These are phyloP conservation scores for Microhierax caerulescens DNA, from an alignment of 2,797 vertebrate genomes.

Conservation along the genomic window DNA sequence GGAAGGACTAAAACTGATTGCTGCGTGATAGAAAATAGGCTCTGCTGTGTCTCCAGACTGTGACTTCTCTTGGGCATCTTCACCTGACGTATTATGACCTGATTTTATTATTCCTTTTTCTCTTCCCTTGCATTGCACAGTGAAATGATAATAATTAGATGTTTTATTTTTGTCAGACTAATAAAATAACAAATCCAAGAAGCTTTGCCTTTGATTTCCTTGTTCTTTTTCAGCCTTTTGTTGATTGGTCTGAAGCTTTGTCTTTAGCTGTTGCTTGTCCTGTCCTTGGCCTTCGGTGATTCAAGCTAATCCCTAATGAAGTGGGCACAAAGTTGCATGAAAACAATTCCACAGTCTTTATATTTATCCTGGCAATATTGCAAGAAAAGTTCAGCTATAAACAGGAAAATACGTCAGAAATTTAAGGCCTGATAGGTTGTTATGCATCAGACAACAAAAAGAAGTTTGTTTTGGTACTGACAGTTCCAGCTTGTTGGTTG, in stretches of 20 bases:
- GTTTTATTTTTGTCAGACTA: neutral
- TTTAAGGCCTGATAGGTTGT: neutral
- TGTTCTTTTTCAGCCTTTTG: neutral
- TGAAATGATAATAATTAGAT: neutral
- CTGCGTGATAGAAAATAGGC: neutral
- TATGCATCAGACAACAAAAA: neutral
- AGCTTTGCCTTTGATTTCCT: neutral
- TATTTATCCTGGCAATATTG: neutral
- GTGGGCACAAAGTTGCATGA: neutral
- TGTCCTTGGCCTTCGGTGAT: neutral
- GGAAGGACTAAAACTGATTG: neutral
- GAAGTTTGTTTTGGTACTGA: neutral
- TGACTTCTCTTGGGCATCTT: neutral
- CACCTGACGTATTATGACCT: neutral
- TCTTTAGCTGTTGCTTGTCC: neutral
- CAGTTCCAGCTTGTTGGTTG: fast-evolving
- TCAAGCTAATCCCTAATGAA: neutral
- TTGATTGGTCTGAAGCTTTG: neutral
- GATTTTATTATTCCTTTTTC: neutral
- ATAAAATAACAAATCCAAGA: neutral
- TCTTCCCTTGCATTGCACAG: neutral
- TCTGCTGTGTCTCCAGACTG: neutral
- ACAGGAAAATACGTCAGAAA: neutral
- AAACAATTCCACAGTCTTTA: neutral
- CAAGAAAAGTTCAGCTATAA: neutral